Base-by-base conservation (phyloP, 2,113 vertebrate genomes). In the Corydoras maculifer region DNA sequence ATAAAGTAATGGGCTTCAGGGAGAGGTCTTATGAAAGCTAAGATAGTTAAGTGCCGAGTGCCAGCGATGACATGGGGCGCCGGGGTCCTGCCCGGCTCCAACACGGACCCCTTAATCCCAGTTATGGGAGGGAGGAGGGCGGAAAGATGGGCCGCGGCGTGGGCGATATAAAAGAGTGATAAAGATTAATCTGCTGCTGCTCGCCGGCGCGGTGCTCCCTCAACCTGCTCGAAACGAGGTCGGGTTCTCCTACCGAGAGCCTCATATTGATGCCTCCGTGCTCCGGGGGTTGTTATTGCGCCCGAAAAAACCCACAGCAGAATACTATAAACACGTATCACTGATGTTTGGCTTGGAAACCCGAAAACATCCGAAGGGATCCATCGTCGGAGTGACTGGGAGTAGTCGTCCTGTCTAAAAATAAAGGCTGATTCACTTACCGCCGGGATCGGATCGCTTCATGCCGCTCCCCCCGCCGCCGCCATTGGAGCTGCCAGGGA, bases 371-470 rank as follows among this genome's bases (percentile, higher is more conserved):
- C 13, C 12, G 5, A n/a, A 57, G 15, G 58, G 29, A 29, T 53
- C 15, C 25, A 65, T 8, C 25, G 9, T 29, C 35, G 18, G 58
- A 68, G 31, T 62, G 11, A 35, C 2, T 65, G 1, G 3, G 32
- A 13, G 13, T 4, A 57, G 60, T 53, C 14, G 25, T 54, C 58
- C 31, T n/a, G 31, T 29, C 3, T 53, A 13, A 12, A 61, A 74
- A 54, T 68, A 8, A 66, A n/a, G 9, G 51, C 8, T 31, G 64
- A 54, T n/a, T 77, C 88, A 97, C 97, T 97, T 90, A 99, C 97
- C 94, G 88, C 94, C 90, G 90, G 92, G 91, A 84, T 99, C 97
- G 83, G 92, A 90, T 91, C 95, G 94, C 92, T 98, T 99, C 91
- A 93, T 90, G 89, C 88, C 92, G 69, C 78, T 49, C 60, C 69